Conservation (phyloP, 2,888 invertebrate species). For the Clepsis dumicolana region DNA sequence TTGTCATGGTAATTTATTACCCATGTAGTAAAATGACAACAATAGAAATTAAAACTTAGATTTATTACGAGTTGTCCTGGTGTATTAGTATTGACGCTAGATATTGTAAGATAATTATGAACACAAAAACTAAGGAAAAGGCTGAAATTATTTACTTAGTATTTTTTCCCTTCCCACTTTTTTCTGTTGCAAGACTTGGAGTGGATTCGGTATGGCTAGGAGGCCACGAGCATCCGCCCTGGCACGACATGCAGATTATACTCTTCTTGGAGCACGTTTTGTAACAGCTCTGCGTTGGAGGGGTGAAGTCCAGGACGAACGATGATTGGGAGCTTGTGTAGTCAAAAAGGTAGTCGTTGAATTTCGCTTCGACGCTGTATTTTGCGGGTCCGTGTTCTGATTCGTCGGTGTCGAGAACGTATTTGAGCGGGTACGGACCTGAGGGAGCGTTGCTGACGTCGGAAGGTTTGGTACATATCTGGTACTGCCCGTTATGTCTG, state of each 20-base stretch:
- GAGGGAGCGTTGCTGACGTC: conserved; percentile 73
- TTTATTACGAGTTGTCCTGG: conserved; percentile 1
- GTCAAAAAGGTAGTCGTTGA: conserved; percentile 78
- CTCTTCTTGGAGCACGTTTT: conserved; percentile 69
- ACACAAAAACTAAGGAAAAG: background rate
- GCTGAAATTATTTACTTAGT: background rate
- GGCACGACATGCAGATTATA: conserved; percentile 56
- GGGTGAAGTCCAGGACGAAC: conserved; percentile 77
- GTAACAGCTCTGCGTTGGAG: conserved; percentile 68
- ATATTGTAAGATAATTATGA: conserved; percentile 6
- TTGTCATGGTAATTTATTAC: too few species aligned
- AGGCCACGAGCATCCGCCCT: conserved; percentile 35
- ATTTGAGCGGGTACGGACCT: conserved; percentile 76
- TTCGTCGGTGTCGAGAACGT: conserved; percentile 68
- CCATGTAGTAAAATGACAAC: background rate
- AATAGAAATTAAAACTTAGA: background rate
- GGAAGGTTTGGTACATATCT: conserved; percentile 75
- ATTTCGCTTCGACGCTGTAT: conserved; percentile 78
- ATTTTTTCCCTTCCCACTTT: background rate
- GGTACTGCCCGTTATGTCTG: conserved; percentile 75
- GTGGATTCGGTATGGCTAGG: conserved; percentile 7
- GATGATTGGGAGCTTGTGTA: conserved; percentile 78
- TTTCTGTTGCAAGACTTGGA: background rate
- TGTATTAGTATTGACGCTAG: background rate
- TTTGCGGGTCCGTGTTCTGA: conserved; percentile 52